Evolutionary conservation across 1,140 invertebrate genomes (phyloP).

Genomic region (Aphelenchoides avenae): DNA sequence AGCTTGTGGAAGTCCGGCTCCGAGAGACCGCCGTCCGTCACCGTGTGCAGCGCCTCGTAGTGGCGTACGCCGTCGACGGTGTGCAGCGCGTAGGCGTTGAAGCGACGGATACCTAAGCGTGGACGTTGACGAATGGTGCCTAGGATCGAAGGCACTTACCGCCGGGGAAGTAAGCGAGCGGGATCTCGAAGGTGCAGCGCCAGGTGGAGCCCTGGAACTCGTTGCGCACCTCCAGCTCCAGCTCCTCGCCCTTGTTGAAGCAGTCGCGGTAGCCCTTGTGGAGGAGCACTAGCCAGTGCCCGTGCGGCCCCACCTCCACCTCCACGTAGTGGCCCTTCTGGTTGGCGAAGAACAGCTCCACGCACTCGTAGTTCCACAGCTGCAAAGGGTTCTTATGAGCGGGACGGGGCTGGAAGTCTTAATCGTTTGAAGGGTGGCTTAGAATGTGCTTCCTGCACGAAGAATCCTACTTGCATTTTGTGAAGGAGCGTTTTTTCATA

Average conservation of each 20-base stretch:
- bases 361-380: conserved; percentile 56
- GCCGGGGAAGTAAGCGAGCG: conserved; percentile 56
- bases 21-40: conserved; percentile 58
- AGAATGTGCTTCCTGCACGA: not conserved
- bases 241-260: conserved; percentile 53
- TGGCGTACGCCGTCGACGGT: conserved; percentile 60
- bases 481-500: no score
- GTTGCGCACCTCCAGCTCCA: conserved; percentile 52
- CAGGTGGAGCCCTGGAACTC: conserved; percentile 42
- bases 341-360: conserved; percentile 58
- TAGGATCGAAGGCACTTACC: conserved; percentile 28
- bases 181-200: conserved; percentile 55
- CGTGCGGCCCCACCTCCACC: conserved; percentile 55
- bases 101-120: conserved; percentile 39
- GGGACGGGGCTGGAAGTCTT: no score
- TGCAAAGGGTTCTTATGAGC: no score
- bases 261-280: conserved; percentile 46
- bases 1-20: conserved; percentile 63
- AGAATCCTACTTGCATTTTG: no score
- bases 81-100: conserved; percentile 67
- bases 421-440: no score
- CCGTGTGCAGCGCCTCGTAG: conserved; percentile 64
- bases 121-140: conserved; percentile 3
- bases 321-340: conserved; percentile 54
- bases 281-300: conserved; percentile 57